phyloP scores from a whole-genome alignment of 2,113 vertebrate genomes.

The Coptodon bakossiorum region DNA sequence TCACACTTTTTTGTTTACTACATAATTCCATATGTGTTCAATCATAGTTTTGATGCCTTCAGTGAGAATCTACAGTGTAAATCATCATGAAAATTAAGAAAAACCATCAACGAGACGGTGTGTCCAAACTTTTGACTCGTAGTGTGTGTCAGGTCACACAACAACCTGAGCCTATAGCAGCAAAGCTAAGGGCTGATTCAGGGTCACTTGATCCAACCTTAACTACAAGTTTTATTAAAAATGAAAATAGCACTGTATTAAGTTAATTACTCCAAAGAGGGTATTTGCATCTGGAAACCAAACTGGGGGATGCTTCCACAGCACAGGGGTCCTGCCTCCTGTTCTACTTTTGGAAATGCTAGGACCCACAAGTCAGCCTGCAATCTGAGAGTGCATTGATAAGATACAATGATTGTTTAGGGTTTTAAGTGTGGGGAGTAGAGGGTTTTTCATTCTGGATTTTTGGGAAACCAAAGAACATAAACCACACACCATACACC shows the following conservation, averaged over 20 bases:
- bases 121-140: neutral
- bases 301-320: neutral
- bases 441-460: neutral
- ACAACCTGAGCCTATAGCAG: neutral
- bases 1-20: neutral
- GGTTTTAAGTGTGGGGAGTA: neutral
- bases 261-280: neutral
- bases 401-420: neutral
- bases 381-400: neutral
- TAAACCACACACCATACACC: neutral
- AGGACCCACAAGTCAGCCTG: neutral
- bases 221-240: neutral
- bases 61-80: neutral
- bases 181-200: neutral
- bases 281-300: neutral
- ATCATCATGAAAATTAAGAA: neutral
- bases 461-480: neutral
- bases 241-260: neutral
- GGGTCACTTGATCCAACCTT: neutral
- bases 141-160: neutral
- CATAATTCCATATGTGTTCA: neutral
- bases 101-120: neutral
- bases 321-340: accelerated
- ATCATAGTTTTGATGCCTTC: neutral
- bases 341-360: neutral